Evolutionary conservation across 2,888 invertebrate species (phyloP).

Genomic region (Drosophila paranaensis): DNA sequence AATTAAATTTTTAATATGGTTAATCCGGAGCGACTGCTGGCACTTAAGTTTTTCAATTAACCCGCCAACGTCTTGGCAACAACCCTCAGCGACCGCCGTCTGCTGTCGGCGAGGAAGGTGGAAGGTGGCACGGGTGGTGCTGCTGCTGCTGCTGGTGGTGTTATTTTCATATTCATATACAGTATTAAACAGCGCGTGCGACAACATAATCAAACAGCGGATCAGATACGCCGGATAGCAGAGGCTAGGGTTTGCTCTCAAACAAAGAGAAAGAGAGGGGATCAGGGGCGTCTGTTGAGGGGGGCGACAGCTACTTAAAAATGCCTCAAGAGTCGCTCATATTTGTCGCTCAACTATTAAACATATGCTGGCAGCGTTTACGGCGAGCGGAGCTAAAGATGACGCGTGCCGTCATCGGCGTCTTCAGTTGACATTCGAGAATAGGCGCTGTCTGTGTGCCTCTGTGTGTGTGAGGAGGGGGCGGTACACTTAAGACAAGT

Average conservation of each 20-base stretch:
- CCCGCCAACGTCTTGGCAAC: slow-evolving; percentile 64
- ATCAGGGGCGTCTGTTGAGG: not conserved
- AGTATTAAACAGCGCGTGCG: slow-evolving; percentile 83
- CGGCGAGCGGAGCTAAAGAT: slow-evolving; percentile 19
- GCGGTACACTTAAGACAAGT: slow-evolving; percentile 76
- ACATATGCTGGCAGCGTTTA: slow-evolving; percentile 60
- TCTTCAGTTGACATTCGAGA: slow-evolving; percentile 40
- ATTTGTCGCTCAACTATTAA: slow-evolving; percentile 67
- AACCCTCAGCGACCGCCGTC: slow-evolving; percentile 20
- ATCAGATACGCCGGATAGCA: slow-evolving; percentile 19
- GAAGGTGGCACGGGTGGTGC: not conserved
- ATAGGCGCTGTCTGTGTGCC: slow-evolving; percentile 27
- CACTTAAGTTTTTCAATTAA: slow-evolving; percentile 83
- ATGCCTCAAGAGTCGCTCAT: slow-evolving; percentile 65
- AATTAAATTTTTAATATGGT: slow-evolving; percentile 80
- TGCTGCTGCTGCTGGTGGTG: slow-evolving; percentile 15
- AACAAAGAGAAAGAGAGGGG: not conserved
- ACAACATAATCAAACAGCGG: slow-evolving; percentile 82
- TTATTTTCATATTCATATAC: slow-evolving; percentile 78
- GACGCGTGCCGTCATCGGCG: slow-evolving; percentile 61
- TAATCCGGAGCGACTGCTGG: slow-evolving; percentile 82
- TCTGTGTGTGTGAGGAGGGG: not conserved
- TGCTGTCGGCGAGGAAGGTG: not conserved
- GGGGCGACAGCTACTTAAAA: slow-evolving; percentile 46
- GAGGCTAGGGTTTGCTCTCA: not conserved